Evolutionary conservation across 2,797 vertebrate species (phyloP).

Genomic region (Pangasius sanitwongsei): DNA sequence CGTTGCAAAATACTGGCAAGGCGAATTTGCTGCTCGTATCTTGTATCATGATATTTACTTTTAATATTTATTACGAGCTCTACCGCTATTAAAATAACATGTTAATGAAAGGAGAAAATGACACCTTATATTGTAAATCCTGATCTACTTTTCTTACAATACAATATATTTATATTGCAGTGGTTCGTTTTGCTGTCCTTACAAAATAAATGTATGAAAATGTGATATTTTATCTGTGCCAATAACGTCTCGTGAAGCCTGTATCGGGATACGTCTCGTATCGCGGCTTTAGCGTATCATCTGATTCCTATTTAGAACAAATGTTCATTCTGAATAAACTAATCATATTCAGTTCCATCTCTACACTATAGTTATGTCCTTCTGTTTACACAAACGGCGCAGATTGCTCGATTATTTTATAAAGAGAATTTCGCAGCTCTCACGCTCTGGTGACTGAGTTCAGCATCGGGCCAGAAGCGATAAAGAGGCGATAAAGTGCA

Average conservation of each 20-base stretch:
- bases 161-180: not conserved
- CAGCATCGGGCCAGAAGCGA: not conserved
- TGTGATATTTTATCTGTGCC: not conserved
- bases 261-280: no score
- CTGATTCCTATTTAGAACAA: not conserved
- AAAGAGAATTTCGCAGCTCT: not conserved
- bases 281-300: not conserved
- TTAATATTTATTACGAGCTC: no score
- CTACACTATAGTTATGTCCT: not conserved
- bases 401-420: not conserved
- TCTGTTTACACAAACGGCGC: not conserved
- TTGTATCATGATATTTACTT: no score
- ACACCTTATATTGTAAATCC: not conserved
- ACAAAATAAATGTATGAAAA: not conserved
- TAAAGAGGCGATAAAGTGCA: not conserved
- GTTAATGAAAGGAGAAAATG: not conserved
- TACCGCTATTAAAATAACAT: no score
- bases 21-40: no score
- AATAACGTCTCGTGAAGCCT: not conserved
- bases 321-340: not conserved
- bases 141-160: not conserved
- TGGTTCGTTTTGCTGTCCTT: not conserved
- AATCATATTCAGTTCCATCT: not conserved
- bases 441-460: not conserved
- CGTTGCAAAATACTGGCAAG: no score